Percentiles rank a stretch among this genome's conserved stretches.
These are phyloP conservation scores for Drosophila subsilvestris DNA, from an alignment of 2,888 invertebrate genomes.

Conservation along the genomic window DNA sequence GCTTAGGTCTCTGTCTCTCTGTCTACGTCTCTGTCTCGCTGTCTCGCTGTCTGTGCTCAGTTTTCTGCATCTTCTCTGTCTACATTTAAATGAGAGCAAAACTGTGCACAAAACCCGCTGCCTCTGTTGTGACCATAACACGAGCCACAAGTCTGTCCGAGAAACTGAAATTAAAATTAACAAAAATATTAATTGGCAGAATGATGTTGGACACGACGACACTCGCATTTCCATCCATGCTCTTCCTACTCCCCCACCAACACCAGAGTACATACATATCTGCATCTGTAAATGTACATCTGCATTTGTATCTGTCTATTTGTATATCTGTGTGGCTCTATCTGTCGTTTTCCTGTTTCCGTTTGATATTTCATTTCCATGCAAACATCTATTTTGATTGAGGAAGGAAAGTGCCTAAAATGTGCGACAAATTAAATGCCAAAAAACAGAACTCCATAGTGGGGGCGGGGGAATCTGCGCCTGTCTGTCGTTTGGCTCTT, in stretches of 20 bases:
- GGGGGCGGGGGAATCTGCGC: too few relatives aligned
- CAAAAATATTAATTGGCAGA: conserved; percentile 73
- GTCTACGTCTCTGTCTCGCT: conserved; percentile 1
- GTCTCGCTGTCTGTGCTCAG: conserved; percentile 14
- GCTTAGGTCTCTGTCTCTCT: conserved; percentile 22
- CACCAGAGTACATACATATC: neutral
- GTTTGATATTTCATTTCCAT: neutral
- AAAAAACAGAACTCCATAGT: neutral
- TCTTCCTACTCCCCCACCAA: neutral
- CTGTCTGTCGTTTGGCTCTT: too few relatives aligned
- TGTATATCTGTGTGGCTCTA: neutral
- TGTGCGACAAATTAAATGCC: neutral
- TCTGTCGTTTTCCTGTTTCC: neutral
- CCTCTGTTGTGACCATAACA: conserved; percentile 18
- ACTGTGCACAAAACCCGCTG: neutral
- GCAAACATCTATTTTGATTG: conserved; percentile 1
- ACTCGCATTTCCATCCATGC: neutral
- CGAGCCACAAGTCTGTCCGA: conserved; percentile 11
- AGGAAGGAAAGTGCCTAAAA: neutral
- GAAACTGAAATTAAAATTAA: conserved; percentile 54
- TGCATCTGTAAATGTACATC: neutral
- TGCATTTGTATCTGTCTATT: neutral
- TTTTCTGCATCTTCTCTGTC: conserved; percentile 31
- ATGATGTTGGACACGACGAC: conserved; percentile 20
- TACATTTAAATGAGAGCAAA: conserved; percentile 31